Evolutionary conservation across 1,140 invertebrate species (phyloP), one percentile per base, ranked within the genome.

Genomic region (Drosophila repleta): DNA sequence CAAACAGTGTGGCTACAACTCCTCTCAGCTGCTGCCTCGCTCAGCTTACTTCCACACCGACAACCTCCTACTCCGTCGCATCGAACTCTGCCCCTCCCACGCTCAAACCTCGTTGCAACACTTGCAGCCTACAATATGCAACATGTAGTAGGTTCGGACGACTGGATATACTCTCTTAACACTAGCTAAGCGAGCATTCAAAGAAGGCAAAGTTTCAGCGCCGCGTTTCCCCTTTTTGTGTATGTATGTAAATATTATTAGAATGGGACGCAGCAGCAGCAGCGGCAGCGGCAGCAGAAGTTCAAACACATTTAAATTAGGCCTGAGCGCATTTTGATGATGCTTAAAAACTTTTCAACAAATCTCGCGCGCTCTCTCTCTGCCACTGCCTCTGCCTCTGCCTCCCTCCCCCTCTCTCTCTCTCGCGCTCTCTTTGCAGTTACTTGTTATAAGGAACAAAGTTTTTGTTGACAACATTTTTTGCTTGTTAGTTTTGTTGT

Each of bases 261-360:
- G 70, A 66, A 67, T 39, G 45, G 61, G 51, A 53, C 63, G 64
- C 63, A 69, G 69, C 43, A 67, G 10, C 32, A 11, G 32, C 10
- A 35, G 29, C 29, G 8, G 29, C 5, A 8, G 32, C 32, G 1
- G 10, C 1, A 11, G 32, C 32, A 35, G 64, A 78, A 78, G 76
- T 78, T 78, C 73, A 78, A 78, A 78, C 76, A 76, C 74, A 78
- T 78, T 78, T 76, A 78, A 78, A 78, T 78, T 78, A 78, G 73
- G 76, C 76, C 76, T 78, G 73, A 78, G 74, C 76, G 68, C 73
- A 78, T 72, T 78, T 78, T 78, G 74, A 78, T 78, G 76, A 78
- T 76, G 73, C 48, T 76, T 58, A 52, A 72, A 78, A 78, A 45
- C 53, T 78, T 74, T 46, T 26, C 35, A 20, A 45, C 57, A 57